phyloP scores from a whole-genome alignment of 2,113 vertebrate genomes.

The Eulacestoma nigropectus region DNA sequence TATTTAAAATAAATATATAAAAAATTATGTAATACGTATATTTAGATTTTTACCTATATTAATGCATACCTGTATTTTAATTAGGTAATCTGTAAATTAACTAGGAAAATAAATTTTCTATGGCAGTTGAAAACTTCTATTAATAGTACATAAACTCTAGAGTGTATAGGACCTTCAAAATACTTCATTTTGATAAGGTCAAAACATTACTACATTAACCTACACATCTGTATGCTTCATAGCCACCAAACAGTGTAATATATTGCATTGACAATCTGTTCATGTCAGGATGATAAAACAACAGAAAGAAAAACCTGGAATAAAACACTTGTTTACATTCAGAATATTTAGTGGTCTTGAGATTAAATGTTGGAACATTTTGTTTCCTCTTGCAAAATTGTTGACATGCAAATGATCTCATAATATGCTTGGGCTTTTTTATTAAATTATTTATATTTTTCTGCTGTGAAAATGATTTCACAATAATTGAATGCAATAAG shows the following conservation, averaged over 20 bases:
- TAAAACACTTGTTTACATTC: background rate
- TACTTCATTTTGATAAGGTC: background rate
- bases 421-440: background rate
- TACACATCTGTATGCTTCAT: background rate
- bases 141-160: background rate
- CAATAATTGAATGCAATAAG: background rate
- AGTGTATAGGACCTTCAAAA: background rate
- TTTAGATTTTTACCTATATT: background rate
- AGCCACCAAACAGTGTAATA: rapidly evolving
- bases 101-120: background rate
- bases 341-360: background rate
- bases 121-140: background rate
- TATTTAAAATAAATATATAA: background rate
- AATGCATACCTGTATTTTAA: background rate
- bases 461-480: background rate
- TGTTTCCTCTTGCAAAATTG: background rate
- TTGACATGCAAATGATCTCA: background rate
- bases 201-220: background rate
- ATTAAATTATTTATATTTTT: background rate
- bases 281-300: background rate
- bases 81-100: background rate
- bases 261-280: background rate
- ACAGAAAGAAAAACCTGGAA: background rate
- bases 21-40: background rate
- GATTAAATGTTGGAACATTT: background rate